phyloP scores from a whole-genome alignment of 2,113 vertebrate species.

The Mobula hypostoma region DNA sequence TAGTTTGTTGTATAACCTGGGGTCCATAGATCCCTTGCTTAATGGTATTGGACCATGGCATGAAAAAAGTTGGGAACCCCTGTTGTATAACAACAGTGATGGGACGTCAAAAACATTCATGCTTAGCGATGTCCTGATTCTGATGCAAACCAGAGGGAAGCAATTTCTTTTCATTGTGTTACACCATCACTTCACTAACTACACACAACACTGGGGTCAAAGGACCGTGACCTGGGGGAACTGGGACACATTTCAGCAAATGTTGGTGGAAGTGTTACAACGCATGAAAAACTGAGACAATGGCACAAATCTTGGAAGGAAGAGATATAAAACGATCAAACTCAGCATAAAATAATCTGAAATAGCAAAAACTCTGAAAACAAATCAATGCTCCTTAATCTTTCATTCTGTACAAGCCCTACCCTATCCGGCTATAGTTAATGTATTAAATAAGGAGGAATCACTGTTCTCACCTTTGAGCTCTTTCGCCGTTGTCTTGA shows the following conservation, averaged over 20 bases:
- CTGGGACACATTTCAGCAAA: not conserved
- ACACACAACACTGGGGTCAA: not conserved
- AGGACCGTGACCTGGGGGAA: not conserved
- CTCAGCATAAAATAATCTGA: not conserved
- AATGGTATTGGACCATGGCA: too few species aligned
- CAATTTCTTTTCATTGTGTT: not conserved
- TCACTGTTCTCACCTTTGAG: constrained; percentile 35
- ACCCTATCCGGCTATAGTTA: not conserved
- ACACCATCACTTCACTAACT: not conserved
- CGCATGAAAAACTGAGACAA: not conserved
- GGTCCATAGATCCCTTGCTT: too few species aligned
- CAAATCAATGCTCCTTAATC: not conserved
- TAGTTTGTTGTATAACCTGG: not conserved
- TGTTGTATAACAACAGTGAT: too few species aligned
- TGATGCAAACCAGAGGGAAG: not conserved
- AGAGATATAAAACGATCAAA: not conserved
- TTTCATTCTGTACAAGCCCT: not conserved
- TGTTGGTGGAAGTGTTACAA: not conserved
- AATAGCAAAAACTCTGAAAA: not conserved
- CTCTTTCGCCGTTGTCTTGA: constrained; percentile 21
- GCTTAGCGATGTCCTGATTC: not conserved
- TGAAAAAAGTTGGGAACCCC: too few species aligned
- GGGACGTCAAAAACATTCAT: not conserved
- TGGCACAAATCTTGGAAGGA: not conserved
- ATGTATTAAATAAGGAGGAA: not conserved